Base-by-base conservation (phyloP, 1,140 invertebrate species). In the Nasonia vitripennis region DNA sequence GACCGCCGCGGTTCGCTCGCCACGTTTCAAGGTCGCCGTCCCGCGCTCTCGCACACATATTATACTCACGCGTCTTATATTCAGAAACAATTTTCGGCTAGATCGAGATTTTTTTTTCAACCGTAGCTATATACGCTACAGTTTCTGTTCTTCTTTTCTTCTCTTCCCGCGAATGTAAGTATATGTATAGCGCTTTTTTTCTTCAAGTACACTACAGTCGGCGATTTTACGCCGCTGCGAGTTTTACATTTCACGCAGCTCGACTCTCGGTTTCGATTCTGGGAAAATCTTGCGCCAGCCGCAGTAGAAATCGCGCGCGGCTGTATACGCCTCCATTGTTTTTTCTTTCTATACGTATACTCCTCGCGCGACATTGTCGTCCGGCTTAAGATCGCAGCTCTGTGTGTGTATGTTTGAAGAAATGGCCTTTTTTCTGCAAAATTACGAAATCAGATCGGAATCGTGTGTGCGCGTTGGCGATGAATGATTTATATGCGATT, bases 61-160 rank as follows among this genome's bases (percentile, higher is more conserved):
- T 14, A 62, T 17, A 62, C 55, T 6, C 55, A 7, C 67, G 31
- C 62, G 14, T 67, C 48, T 78, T 84, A 74, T 84, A 74, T 78
- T 84, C 75, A 31, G 82, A 84, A 84, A 84, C 75, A 45, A 78
- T 84, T 84, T 84, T 84, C 81, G 81, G 37, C 62, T 78, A 84
- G 75, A 84, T 77, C 48, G 55, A 83, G 20, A 83, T 67, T 83
- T 80, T 37, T 37, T 37, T 37, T 82, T 83, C 31, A 75, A 62
- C 71, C 80, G 71, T 0, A 71, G 2, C 51, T 67, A 27, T 27
- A 27, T 27, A 5, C 37, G 17, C 45, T 81, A 71, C 23, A 55
- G 68, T 41, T 27, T 23, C 37, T 68, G 80, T n/a, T 5, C 20
- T 20, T 17, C 55, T 62, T n/a, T 62, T 20, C 20, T 62, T 62